Evolutionary conservation across 35 echinoderm and acorn worm species (phyloP).

Genomic region (Amphiura filiformis): DNA sequence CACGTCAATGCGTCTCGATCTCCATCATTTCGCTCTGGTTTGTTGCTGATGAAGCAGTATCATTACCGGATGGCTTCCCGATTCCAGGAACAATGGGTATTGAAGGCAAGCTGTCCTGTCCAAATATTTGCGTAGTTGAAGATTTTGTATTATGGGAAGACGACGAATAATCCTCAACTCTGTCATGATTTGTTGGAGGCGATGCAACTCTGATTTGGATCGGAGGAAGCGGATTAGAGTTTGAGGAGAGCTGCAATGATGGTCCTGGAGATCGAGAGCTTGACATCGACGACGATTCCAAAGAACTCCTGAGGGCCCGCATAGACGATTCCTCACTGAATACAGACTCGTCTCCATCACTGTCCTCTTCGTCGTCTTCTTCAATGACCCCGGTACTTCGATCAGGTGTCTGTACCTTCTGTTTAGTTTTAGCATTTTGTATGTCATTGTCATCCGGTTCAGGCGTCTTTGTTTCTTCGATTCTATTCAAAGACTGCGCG

Average conservation of each 20-base stretch:
- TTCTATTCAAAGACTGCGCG: slow-evolving; percentile 57
- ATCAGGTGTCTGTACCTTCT: neutral
- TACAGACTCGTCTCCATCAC: neutral
- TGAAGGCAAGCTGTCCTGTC: neutral
- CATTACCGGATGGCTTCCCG: neutral
- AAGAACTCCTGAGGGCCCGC: neutral
- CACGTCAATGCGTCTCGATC: too few relatives aligned
- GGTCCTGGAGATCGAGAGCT: neutral
- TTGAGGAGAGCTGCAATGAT: neutral
- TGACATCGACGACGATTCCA: neutral
- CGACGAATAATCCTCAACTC: neutral
- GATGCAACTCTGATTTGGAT: neutral
- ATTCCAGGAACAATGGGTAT: neutral
- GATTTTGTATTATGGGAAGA: too few relatives aligned
- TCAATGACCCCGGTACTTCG: neutral
- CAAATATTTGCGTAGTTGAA: neutral
- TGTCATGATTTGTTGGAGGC: neutral
- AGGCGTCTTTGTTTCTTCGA: slow-evolving; percentile 58
- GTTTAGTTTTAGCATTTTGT: neutral
- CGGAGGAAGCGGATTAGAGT: neutral
- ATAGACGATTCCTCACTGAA: neutral
- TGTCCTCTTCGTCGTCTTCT: neutral
- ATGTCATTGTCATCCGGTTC: neutral
- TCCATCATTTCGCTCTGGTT: too few relatives aligned
- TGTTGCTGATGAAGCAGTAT: neutral